These are phyloP conservation scores for Osmerus eperlanus DNA, from an alignment of 2,113 vertebrate genomes.

Conservation along the genomic window DNA sequence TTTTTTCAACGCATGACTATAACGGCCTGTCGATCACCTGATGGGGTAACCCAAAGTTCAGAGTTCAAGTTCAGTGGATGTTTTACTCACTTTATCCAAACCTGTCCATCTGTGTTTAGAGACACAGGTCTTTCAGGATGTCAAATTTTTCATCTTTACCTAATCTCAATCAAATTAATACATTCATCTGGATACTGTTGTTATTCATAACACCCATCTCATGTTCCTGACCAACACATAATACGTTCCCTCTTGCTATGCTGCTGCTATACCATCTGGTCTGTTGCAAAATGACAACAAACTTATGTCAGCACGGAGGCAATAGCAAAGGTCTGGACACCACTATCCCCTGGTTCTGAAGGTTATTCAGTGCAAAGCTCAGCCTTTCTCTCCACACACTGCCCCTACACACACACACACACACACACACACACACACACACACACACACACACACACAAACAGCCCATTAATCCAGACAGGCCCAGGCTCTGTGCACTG, in stretches of 20 bases:
- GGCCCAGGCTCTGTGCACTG: constrained; percentile 69
- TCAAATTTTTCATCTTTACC: no score
- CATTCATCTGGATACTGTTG: no score
- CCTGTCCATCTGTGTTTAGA: no score
- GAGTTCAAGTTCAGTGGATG: background rate
- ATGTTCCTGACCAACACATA: no score
- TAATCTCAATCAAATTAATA: no score
- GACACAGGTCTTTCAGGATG: no score
- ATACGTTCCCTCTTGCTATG: no score
- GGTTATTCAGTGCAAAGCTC: background rate
- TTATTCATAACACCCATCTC: no score
- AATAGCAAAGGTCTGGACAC: background rate
- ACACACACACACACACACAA: constrained; percentile 33
- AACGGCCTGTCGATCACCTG: background rate
- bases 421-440: constrained; percentile 49
- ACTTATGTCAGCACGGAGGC: background rate
- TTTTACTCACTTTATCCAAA: background rate
- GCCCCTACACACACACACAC: background rate
- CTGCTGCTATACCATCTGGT: no score
- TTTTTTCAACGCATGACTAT: background rate
- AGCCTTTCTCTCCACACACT: background rate
- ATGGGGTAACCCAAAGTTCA: background rate
- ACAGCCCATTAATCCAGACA: constrained; percentile 76
- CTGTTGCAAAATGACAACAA: background rate
- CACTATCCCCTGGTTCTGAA: background rate